phyloP scores from a whole-genome alignment of 2,113 vertebrate species.

The Abramis brama region DNA sequence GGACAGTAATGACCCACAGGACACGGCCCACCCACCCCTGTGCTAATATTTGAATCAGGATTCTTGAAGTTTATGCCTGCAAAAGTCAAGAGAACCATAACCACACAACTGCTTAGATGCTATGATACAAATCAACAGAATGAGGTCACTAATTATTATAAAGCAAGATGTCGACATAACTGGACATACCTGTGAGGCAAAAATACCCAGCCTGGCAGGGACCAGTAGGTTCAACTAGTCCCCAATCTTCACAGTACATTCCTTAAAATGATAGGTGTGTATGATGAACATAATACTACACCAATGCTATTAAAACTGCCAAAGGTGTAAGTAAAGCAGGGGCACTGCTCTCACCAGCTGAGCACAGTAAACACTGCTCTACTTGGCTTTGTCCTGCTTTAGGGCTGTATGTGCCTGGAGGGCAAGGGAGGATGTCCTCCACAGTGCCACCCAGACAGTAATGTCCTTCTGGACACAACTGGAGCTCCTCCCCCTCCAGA shows the following conservation, averaged over 20 bases:
- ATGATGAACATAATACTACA: slow-evolving; percentile 58
- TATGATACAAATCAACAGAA: neutral
- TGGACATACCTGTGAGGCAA: slow-evolving; percentile 78
- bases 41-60: slow-evolving; percentile 75
- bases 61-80: slow-evolving; percentile 79
- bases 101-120: neutral
- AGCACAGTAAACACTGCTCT: slow-evolving; percentile 81
- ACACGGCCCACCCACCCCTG: slow-evolving; percentile 82
- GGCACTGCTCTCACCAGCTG: slow-evolving; percentile 77
- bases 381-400: slow-evolving; percentile 73
- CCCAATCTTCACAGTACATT: slow-evolving; percentile 84
- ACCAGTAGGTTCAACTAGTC: slow-evolving; percentile 80
- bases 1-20: slow-evolving; percentile 87
- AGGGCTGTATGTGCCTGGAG: slow-evolving; percentile 80
- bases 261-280: slow-evolving; percentile 71
- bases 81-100: slow-evolving; percentile 30
- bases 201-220: slow-evolving; percentile 82
- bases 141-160: neutral
- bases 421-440: slow-evolving; percentile 75
- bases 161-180: slow-evolving; percentile 39
- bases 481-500: slow-evolving; percentile 70
- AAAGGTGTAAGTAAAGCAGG: slow-evolving; percentile 54
- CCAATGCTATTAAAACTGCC: slow-evolving; percentile 57
- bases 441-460: slow-evolving; percentile 79
- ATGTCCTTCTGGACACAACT: slow-evolving; percentile 77